These are phyloP conservation scores for Lithophane leautieri DNA, from an alignment of 2,888 invertebrate species.

Conservation along the genomic window DNA sequence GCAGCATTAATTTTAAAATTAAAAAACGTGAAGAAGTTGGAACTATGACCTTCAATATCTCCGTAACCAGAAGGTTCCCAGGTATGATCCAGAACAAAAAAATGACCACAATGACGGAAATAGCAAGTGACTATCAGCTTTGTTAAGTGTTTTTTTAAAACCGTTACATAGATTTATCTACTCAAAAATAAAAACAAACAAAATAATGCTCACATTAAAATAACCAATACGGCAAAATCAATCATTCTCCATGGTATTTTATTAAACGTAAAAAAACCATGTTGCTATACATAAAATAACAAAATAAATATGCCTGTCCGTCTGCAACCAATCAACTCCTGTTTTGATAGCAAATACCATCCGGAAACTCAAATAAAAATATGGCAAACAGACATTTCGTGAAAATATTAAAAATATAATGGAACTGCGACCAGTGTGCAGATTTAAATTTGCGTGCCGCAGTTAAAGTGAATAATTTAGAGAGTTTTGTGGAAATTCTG, in stretches of 20 bases:
- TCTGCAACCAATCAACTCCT: conserved; percentile 61
- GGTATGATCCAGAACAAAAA: no score
- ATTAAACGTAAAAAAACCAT: conserved; percentile 22
- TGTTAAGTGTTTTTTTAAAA: no score
- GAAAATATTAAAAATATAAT: conserved; percentile 64
- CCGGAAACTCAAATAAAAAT: conserved; percentile 58
- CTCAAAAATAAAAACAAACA: not conserved
- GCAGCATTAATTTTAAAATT: no score
- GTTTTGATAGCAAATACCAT: conserved; percentile 63
- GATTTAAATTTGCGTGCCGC: conserved; percentile 61
- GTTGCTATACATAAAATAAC: conserved; percentile 23
- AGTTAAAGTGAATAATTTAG: conserved; percentile 58
- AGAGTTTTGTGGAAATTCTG: conserved; percentile 12
- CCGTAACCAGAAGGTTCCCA: no score
- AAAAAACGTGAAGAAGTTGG: no score
- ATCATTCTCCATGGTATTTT: not conserved
- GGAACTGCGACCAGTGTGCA: conserved; percentile 47
- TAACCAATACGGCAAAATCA: not conserved
- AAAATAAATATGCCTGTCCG: conserved; percentile 47
- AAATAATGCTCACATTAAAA: not conserved
- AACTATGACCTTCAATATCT: no score
- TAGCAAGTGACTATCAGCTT: no score
- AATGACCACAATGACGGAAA: no score
- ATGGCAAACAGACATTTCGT: conserved; percentile 51
- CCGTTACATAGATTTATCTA: no score